Evolutionary conservation across 2,888 invertebrate genomes (phyloP).

Genomic region (Nephrotoma guestfalica): DNA sequence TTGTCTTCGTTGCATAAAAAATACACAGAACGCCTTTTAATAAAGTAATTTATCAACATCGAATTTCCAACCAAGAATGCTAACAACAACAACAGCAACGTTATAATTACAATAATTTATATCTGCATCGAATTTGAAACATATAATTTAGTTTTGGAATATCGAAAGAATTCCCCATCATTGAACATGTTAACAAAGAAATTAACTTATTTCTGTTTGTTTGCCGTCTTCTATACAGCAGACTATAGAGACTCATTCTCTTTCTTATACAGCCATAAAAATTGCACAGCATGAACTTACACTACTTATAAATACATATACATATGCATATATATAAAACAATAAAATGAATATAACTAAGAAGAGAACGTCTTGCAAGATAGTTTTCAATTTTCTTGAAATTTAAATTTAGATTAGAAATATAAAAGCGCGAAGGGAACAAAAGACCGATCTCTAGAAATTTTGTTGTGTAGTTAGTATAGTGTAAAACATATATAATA

Average conservation of each 20-base stretch:
- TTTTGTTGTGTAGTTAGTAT: neutral
- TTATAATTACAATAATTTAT: neutral
- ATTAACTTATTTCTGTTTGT: neutral
- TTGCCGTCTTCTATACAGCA: neutral
- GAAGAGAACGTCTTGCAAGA: neutral
- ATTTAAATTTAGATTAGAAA: neutral
- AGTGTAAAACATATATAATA: neutral
- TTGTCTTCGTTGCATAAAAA: neutral
- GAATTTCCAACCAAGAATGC: neutral
- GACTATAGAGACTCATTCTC: neutral
- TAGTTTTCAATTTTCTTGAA: neutral
- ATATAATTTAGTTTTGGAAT: neutral
- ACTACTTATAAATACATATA: neutral
- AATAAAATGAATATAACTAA: neutral
- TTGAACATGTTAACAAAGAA: neutral
- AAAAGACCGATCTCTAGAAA: neutral
- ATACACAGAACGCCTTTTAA: neutral
- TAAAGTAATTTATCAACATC: neutral
- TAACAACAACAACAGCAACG: neutral
- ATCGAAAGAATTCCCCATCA: neutral
- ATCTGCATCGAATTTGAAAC: neutral
- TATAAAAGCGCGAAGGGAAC: neutral
- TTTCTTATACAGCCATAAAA: neutral
- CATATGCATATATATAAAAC: neutral
- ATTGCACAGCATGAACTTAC: neutral